phyloP scores from a whole-genome alignment of 2,888 invertebrate species.

The Caenorhabditis panamensis region DNA sequence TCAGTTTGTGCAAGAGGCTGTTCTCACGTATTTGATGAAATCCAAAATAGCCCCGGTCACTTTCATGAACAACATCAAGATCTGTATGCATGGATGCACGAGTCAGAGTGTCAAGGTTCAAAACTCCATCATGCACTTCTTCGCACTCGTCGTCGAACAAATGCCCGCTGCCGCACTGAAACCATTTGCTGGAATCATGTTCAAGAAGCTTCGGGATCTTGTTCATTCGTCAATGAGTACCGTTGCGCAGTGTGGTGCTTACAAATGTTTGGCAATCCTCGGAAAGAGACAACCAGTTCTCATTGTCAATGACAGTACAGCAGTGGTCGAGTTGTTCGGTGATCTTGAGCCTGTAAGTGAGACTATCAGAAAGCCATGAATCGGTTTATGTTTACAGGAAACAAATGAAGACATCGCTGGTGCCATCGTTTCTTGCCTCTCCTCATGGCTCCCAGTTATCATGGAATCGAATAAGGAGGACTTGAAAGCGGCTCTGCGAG shows the following conservation, averaged over 20 bases:
- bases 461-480: conserved; percentile 15
- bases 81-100: conserved; percentile 54
- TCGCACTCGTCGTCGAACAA: conserved; percentile 54
- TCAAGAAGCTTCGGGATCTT: conserved; percentile 46
- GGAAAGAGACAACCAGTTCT: conserved; percentile 59
- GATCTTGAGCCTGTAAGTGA: conserved; percentile 1
- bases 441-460: conserved; percentile 67
- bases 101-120: conserved; percentile 34
- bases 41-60: conserved; percentile 60
- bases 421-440: conserved; percentile 67
- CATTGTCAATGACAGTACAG: conserved; percentile 44
- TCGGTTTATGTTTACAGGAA: too few relatives aligned
- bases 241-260: conserved; percentile 51
- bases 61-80: conserved; percentile 69
- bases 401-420: conserved; percentile 60
- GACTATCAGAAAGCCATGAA: neutral
- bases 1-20: conserved; percentile 4
- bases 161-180: conserved; percentile 61
- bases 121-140: conserved; percentile 53
- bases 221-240: too few relatives aligned
- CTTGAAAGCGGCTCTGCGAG: conserved; percentile 38
- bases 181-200: conserved; percentile 50
- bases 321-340: conserved; percentile 46
- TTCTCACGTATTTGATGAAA: conserved; percentile 50
- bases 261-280: conserved; percentile 61